Evolutionary conservation across 2,113 vertebrate genomes (phyloP).

Genomic region (Phyllostomus discolor): DNA sequence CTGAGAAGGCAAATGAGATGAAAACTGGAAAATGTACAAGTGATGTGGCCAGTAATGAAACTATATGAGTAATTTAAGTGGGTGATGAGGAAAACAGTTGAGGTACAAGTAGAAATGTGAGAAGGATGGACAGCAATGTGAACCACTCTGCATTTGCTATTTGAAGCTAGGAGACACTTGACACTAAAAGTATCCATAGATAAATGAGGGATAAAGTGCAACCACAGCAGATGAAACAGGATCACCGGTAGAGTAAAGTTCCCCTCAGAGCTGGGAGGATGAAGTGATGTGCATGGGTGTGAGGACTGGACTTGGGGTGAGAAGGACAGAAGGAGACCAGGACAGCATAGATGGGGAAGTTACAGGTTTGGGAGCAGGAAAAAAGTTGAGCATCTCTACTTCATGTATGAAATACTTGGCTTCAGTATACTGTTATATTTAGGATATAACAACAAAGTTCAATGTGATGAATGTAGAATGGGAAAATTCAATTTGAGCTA

Average conservation of each 20-base stretch:
- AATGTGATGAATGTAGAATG: not conserved
- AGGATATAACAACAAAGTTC: not conserved
- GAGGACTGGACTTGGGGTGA: not conserved
- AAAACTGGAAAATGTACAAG: not conserved
- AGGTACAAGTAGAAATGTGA: not conserved
- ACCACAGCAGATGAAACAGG: not conserved
- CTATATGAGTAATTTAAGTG: not conserved
- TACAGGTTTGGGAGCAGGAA: not conserved
- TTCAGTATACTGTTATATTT: not conserved
- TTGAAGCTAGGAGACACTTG: not conserved
- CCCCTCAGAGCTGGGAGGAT: not conserved
- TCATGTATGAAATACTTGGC: not conserved
- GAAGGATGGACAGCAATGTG: not conserved
- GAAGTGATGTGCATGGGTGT: not conserved
- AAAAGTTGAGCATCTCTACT: not conserved
- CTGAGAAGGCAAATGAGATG: not conserved
- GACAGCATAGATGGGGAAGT: not conserved
- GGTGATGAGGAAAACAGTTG: not conserved
- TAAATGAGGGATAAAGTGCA: not conserved
- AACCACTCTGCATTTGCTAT: not conserved
- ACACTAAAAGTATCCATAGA: not conserved
- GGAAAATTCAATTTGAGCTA: not conserved
- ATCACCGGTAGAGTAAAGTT: not conserved
- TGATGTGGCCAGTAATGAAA: not conserved
- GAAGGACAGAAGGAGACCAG: not conserved